Conservation (phyloP, 2,888 invertebrate genomes). For the Cremastinae sp. region DNA sequence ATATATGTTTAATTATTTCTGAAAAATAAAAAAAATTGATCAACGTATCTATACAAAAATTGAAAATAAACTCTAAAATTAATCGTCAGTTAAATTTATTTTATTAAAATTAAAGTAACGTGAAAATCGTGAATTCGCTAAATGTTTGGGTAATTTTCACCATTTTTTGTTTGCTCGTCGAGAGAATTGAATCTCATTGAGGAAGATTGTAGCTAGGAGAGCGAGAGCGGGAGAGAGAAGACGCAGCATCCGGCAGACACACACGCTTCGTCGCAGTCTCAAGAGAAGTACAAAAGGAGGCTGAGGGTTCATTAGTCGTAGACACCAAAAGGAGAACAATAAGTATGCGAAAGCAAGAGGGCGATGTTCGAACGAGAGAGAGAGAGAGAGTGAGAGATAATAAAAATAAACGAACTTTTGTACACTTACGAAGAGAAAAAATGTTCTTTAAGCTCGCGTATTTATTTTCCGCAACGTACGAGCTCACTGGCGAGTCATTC, state of each 20-base stretch:
- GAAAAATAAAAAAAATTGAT: no score
- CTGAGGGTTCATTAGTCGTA: constrained; percentile 58
- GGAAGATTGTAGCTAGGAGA: constrained; percentile 20
- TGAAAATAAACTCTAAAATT: no score
- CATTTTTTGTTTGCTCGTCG: neutral
- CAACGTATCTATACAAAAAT: no score
- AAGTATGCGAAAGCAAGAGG: constrained; percentile 23
- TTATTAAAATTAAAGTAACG: no score
- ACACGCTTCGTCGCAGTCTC: constrained; percentile 30
- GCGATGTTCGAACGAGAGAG: constrained; percentile 3
- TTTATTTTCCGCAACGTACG: neutral
- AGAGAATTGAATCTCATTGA: neutral
- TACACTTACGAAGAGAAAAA: constrained; percentile 18
- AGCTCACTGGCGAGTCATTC: constrained; percentile 26
- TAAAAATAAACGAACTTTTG: constrained; percentile 49
- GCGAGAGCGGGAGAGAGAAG: constrained; percentile 30
- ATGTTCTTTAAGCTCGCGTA: constrained; percentile 1
- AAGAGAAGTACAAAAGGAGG: constrained; percentile 55
- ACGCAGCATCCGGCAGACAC: constrained; percentile 50
- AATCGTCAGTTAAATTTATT: no score
- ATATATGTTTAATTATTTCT: no score
- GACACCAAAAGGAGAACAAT: constrained; percentile 36
- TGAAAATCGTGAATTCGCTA: no score
- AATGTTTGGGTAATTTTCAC: no score
- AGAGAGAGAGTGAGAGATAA: constrained; percentile 16